Base-by-base conservation (phyloP, 2,888 invertebrate genomes). In the Lymantria dispar region DNA sequence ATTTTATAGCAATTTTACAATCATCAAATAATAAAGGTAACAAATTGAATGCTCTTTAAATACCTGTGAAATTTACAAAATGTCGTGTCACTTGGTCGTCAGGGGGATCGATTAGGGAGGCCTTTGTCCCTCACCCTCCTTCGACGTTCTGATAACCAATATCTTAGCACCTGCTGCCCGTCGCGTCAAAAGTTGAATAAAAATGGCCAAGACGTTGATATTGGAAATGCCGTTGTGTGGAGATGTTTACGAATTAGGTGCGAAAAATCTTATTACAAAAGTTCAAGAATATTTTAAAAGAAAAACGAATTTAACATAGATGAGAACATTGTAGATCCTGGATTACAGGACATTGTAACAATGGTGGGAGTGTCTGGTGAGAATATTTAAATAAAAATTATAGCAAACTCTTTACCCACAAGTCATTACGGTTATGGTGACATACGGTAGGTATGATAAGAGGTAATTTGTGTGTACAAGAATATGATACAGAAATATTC, bases 131-230 rank as follows among this genome's bases (percentile, higher is more conserved):
- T 57, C 49, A 11, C 36, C 42, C 53, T 56, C 40, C 48, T 47
- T 49, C 42, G 52, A 49, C 65, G 70, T 74, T 68, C 72, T 72
- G 75, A 68, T 75, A 68, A 69, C 69, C 74, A 78, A 79, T 79
- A 78, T 69, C 74, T 66, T 58, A 59, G 60, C 78, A 79, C 76
- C 80, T 78, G 78, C 58, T 65, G 62, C 56, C 54, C 51, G 49
- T 54, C 68, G 55, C 63, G 60, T 70, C 66, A 65, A 62, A 70
- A 66, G 56, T 71, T 74, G 54, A 56, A 51, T 54, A 58, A 53
- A 68, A 62, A 56, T 50, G 43, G 14, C 22, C 43, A 46, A 31
- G 9, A 12, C 42, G 51, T 62, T 56, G 53, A 61, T 48, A 43
- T 47, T 50, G 14, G 48, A 50, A 46, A 38, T 40, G 11, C 7